Evolutionary conservation across 2,888 invertebrate genomes (phyloP).

Genomic region (Dicycla oo): DNA sequence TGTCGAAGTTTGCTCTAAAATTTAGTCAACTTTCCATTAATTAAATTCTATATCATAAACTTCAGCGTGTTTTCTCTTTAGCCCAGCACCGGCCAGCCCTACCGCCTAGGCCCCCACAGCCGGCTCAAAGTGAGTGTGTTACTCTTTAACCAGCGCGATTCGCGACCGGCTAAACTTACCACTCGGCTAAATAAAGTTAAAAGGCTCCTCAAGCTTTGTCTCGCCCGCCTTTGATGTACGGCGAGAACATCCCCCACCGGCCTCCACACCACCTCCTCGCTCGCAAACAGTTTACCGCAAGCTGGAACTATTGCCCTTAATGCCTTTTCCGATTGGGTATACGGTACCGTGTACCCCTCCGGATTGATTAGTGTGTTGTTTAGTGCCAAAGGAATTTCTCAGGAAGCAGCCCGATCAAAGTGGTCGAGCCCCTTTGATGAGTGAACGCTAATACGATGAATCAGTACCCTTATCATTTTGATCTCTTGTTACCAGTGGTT

Average conservation of each 20-base stretch:
- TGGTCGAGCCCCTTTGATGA: constrained; percentile 75
- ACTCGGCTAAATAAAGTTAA: constrained; percentile 91
- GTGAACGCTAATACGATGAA: constrained; percentile 76
- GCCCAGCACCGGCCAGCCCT: constrained; percentile 74
- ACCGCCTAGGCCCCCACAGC: constrained; percentile 67
- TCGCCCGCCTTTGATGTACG: constrained; percentile 89
- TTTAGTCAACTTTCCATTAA: background rate
- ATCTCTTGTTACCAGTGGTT: constrained; percentile 73
- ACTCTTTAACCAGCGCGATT: constrained; percentile 91
- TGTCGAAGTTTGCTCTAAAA: background rate
- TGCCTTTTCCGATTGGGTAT: constrained; percentile 87
- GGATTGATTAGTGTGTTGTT: constrained; percentile 87
- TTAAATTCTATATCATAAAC: background rate
- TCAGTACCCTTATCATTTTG: constrained; percentile 79
- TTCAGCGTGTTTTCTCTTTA: background rate
- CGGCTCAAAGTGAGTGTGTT: constrained; percentile 89
- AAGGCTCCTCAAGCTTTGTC: constrained; percentile 90
- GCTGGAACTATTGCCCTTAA: constrained; percentile 89
- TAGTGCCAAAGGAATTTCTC: constrained; percentile 81
- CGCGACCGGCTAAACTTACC: constrained; percentile 91
- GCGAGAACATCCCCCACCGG: constrained; percentile 74
- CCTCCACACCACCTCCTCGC: constrained; percentile 66
- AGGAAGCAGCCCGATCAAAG: constrained; percentile 85
- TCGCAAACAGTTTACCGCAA: constrained; percentile 89
- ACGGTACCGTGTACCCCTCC: constrained; percentile 68